phyloP scores from a whole-genome alignment of 2,113 vertebrate species.

The Morone saxatilis region DNA sequence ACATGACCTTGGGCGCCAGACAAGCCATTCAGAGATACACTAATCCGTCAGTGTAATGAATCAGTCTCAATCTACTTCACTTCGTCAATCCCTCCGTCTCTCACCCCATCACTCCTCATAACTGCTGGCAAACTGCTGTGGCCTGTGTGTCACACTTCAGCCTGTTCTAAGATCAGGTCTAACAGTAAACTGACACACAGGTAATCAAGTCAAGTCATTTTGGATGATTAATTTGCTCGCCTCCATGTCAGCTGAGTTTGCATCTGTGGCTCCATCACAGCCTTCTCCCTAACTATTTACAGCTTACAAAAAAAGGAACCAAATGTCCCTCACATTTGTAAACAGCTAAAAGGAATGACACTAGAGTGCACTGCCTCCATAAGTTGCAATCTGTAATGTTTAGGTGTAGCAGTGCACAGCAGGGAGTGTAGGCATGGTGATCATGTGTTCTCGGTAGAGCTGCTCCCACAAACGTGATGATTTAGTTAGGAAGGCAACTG shows the following conservation, averaged over 20 bases:
- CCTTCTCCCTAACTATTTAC: background rate
- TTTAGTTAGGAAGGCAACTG: too few species aligned
- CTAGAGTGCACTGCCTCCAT: background rate
- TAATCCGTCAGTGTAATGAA: slow-evolving; percentile 13
- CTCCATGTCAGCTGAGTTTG: background rate
- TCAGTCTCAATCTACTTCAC: slow-evolving; percentile 37
- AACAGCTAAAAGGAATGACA: background rate
- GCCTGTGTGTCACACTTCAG: background rate
- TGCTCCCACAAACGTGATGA: too few species aligned
- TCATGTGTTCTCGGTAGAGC: background rate
- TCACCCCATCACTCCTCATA: background rate
- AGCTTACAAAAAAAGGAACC: background rate
- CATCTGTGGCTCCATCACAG: background rate
- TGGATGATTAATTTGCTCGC: background rate
- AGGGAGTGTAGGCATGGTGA: background rate
- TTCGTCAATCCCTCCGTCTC: background rate
- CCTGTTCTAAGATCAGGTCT: slow-evolving; percentile 3
- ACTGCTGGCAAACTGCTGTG: background rate
- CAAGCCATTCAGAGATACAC: slow-evolving; percentile 1
- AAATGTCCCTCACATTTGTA: background rate
- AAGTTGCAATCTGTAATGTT: background rate
- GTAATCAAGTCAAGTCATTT: background rate
- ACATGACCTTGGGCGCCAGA: slow-evolving; percentile 25
- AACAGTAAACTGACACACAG: background rate
- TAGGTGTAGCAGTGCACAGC: background rate